Evolutionary conservation across 2,113 vertebrate species (phyloP).

Genomic region (Pao palembangensis): DNA sequence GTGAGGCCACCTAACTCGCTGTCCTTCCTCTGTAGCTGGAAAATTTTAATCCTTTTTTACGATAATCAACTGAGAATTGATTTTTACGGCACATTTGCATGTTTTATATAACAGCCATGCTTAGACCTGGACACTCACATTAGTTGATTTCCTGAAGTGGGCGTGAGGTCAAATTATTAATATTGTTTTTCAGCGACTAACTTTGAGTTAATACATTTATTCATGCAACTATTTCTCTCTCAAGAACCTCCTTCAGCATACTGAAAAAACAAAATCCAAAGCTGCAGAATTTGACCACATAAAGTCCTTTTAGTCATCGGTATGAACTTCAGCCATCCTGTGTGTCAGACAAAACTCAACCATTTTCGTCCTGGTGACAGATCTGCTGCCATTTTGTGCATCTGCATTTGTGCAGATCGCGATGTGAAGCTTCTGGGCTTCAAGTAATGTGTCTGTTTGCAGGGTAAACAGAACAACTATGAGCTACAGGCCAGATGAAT

Average conservation of each 20-base stretch:
- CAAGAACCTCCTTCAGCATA: too few relatives aligned
- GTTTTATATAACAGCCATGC: background rate
- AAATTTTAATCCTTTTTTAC: background rate
- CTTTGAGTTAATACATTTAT: background rate
- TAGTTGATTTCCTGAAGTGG: background rate
- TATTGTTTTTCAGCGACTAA: background rate
- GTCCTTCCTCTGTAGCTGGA: background rate
- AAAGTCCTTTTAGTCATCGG: too few relatives aligned
- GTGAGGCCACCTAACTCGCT: background rate
- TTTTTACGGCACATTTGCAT: background rate
- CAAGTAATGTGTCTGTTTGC: conserved; percentile 15
- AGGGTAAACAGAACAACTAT: conserved; percentile 13
- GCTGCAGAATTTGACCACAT: too few relatives aligned
- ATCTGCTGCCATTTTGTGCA: too few relatives aligned
- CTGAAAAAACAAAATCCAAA: too few relatives aligned
- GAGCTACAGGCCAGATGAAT: background rate
- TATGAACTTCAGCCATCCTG: too few relatives aligned
- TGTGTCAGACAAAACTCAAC: too few relatives aligned
- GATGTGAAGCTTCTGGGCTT: background rate
- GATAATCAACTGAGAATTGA: background rate
- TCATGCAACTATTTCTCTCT: background rate
- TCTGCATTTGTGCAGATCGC: too few relatives aligned
- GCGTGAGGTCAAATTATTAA: background rate
- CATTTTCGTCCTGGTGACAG: too few relatives aligned
- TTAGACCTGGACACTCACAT: background rate